phyloP scores from a whole-genome alignment of 2,888 invertebrate species.

The Aelia acuminata region DNA sequence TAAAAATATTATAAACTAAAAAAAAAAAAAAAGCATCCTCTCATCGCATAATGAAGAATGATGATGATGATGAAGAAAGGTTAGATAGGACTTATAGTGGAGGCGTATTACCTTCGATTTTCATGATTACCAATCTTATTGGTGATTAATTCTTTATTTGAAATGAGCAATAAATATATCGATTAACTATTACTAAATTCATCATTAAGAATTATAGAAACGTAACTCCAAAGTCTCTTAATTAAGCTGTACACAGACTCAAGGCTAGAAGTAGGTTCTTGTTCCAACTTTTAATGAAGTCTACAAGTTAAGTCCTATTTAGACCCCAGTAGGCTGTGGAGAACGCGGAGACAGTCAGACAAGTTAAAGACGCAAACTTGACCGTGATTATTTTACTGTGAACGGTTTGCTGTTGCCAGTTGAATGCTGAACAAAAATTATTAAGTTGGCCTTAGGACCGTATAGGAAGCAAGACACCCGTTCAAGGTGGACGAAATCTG shows the following conservation, averaged over 20 bases:
- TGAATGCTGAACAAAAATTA: background rate
- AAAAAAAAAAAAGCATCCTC: no score
- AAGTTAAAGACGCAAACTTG: background rate
- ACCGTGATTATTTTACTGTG: background rate
- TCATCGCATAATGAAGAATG: no score
- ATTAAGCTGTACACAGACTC: background rate
- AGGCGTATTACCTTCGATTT: no score
- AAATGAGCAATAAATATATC: background rate
- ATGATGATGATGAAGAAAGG: no score
- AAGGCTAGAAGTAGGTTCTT: background rate
- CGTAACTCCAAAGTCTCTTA: background rate
- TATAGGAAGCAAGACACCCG: no score
- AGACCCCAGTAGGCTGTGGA: background rate
- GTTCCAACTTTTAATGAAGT: slow-evolving; percentile 4
- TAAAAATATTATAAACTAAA: no score
- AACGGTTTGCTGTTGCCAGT: background rate
- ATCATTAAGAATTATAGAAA: background rate
- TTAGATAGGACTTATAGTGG: no score
- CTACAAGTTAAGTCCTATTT: background rate
- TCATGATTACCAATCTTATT: no score
- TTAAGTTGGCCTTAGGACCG: no score
- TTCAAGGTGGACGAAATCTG: no score
- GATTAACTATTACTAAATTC: background rate
- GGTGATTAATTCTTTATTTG: background rate
- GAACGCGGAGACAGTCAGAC: background rate